Evolutionary conservation across 2,113 vertebrate genomes (phyloP), one percentile per base, ranked within the genome.

Genomic region (Coptodon rendalli): DNA sequence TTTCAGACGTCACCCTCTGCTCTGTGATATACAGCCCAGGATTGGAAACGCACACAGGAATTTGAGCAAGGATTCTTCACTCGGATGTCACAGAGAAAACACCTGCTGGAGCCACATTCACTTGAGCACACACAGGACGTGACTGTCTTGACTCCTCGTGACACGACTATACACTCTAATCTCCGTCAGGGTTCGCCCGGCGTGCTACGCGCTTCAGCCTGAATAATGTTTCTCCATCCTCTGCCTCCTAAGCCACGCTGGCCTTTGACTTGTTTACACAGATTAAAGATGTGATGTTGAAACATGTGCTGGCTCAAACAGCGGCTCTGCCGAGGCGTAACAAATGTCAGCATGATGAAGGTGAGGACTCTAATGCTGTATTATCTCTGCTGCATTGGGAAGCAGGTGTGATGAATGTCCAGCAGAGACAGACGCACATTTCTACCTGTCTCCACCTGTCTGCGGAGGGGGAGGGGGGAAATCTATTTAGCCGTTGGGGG

Each of bases 261-360:
- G 82, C 95, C 94, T 96, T 95, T 94, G 92, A 94, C 94, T 95
- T 95, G 91, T 95, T 95, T 94, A 92, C 90, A 90, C 90, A 96
- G 89, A 95, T 94, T 88, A 92, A 88, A 94, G 91, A 93, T 91
- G 85, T 91, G 91, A 93, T 93, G 91, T 85, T 93, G 90, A 95
- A 95, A 93, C 89, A 86, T 90, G 91, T 22, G 86, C 82, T 12
- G 87, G 87, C 94, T 95, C 85, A 88, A 87, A 88, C 31, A 43
- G 84, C 68, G 11, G 53, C 88, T 82, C 83, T 86, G 89, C 43
- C n/a, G 53, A 91, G 90, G 87, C 71, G 90, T 90, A 91, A 87
- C 89, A 90, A 93, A 94, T 90, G 94, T 95, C 94, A 92, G 80
- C 81, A 73, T 92, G 93, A 96, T 94, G 94, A 94, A 91, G 93